Evolutionary conservation across 2,113 vertebrate genomes (phyloP), one percentile per base, ranked within the genome.

Genomic region (Lepidothrix coronata): DNA sequence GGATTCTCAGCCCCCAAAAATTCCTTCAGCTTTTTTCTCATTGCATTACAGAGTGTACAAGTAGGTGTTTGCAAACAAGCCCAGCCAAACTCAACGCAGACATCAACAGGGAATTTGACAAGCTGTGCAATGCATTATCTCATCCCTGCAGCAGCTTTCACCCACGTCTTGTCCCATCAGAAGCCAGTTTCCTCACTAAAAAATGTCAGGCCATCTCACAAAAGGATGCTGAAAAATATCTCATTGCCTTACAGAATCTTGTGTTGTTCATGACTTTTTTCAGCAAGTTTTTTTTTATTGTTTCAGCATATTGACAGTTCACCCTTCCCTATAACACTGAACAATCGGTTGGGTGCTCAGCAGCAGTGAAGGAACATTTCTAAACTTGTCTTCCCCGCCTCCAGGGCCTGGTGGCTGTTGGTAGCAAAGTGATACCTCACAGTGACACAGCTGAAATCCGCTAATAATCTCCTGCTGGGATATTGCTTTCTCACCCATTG

Each of bases 31-130:
- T 75, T 39, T 77, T 48, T 77, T 74, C 91, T 92, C 76, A 31
- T 7, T 63, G 65, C 59, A 1, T 67, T 62, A 30, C 46, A 24
- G 92, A 66, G 63, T 1, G 0, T 23, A 55, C 46, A 18, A 95
- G 80, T 71, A 91, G 94, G 91, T 97, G 94, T 94, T 85, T 95
- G 85, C 96, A 97, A 95, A 90, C 93, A 89, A 93, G 81, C 35
- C 61, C 82, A 82, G 88, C 43, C 86, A 89, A 94, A 52, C 72
- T 76, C 79, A 37, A 46, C 12, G 2, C n/a, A 79, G 35, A 30
- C 82, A 65, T 21, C 71, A 41, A 8, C 6, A 21, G 48, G 46
- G 63, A 49, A 9, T 33, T 51, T 74, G 86, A 92, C 63, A 20
- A 84, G 86, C 46, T 63, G 55, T 66, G 90, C 57, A 43, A 59